phyloP scores from a whole-genome alignment of 2,113 vertebrate species.

The Callocephalon fimbriatum region DNA sequence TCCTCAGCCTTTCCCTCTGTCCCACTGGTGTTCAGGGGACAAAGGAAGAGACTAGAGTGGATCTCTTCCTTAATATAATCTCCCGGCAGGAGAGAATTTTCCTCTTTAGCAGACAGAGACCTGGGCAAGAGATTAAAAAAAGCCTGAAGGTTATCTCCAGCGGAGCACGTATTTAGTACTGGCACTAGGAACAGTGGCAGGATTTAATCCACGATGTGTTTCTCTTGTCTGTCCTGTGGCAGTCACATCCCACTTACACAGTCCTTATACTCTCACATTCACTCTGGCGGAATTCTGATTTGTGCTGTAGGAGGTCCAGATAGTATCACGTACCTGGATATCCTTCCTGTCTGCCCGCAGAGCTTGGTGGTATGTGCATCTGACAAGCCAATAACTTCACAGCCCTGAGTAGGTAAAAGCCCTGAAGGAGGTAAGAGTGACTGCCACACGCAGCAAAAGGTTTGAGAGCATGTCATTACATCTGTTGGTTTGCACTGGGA shows the following conservation, averaged over 20 bases:
- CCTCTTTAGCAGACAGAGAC: neutral
- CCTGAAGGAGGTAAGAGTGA: neutral
- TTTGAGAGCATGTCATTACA: neutral
- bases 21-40: neutral
- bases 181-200: neutral
- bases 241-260: neutral
- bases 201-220: neutral
- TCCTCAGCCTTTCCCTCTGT: neutral
- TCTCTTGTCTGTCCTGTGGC: neutral
- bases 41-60: neutral
- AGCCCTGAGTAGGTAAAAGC: neutral
- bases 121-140: neutral
- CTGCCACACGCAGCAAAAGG: neutral
- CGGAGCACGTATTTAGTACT: neutral
- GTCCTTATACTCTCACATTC: rapidly evolving
- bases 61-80: neutral
- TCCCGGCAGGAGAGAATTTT: neutral
- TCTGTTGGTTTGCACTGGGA: neutral
- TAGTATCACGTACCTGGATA: rapidly evolving
- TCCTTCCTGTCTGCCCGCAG: neutral
- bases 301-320: neutral
- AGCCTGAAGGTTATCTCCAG: neutral
- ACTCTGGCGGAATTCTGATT: neutral
- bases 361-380: rapidly evolving
- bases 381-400: neutral